Percentiles rank a stretch among this genome's conserved stretches.
Conservation (phyloP, 2,888 invertebrate genomes). For the Portevinia maculata region DNA sequence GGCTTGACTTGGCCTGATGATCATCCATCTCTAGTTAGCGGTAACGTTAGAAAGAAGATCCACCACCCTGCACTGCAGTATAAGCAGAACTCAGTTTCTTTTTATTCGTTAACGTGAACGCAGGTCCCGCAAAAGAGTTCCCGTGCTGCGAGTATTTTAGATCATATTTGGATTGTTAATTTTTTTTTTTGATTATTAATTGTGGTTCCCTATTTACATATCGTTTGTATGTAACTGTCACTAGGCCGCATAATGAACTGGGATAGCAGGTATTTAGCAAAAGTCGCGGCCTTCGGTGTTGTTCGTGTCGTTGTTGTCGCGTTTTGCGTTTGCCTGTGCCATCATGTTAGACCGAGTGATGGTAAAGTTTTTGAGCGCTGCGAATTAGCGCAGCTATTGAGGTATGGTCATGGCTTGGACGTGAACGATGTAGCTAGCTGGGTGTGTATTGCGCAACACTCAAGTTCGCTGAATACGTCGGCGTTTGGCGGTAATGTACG, state of each 20-base stretch:
- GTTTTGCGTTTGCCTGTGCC: slow-evolving; percentile 42
- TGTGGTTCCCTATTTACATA: slow-evolving; percentile 24
- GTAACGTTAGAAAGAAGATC: slow-evolving; percentile 15
- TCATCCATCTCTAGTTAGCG: slow-evolving; percentile 52
- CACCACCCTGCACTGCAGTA: slow-evolving; percentile 49
- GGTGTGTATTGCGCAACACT: slow-evolving; percentile 89
- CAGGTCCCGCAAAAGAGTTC: slow-evolving; percentile 51
- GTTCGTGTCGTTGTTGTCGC: slow-evolving; percentile 55
- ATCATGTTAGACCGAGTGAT: slow-evolving; percentile 52
- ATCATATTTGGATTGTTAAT: slow-evolving; percentile 25
- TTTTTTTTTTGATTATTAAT: slow-evolving; percentile 5
- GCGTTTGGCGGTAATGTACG: slow-evolving; percentile 83
- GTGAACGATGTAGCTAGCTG: slow-evolving; percentile 84
- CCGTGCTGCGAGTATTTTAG: background rate
- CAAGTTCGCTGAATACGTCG: slow-evolving; percentile 86
- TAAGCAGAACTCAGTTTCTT: slow-evolving; percentile 60
- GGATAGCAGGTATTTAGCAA: slow-evolving; percentile 57
- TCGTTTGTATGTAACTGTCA: slow-evolving; percentile 39
- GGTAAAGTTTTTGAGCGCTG: slow-evolving; percentile 87
- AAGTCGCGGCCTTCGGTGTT: slow-evolving; percentile 38
- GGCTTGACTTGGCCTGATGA: slow-evolving; percentile 37
- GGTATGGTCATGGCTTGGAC: slow-evolving; percentile 84
- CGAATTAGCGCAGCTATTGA: slow-evolving; percentile 87
- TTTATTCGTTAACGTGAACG: slow-evolving; percentile 69
- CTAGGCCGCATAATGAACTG: slow-evolving; percentile 60